Percentiles rank a stretch among this genome's conserved stretches.
Conservation (phyloP, 1,140 invertebrate genomes). For the Diorhabda elongata region DNA sequence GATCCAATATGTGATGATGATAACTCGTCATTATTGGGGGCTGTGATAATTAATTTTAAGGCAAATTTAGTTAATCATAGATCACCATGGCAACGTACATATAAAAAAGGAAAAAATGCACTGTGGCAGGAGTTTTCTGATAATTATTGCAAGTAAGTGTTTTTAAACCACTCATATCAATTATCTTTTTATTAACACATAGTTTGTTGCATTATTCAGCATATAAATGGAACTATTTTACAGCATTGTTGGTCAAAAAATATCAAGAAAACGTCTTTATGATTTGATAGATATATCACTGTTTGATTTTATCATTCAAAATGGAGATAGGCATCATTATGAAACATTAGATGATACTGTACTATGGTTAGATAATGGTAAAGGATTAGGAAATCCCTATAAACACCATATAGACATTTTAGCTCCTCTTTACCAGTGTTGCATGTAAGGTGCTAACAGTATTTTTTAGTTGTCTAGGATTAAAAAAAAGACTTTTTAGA, state of each 20-base stretch:
- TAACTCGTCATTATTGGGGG: slow-evolving; percentile 67
- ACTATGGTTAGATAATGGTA: slow-evolving; percentile 89
- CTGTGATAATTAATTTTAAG: slow-evolving; percentile 80
- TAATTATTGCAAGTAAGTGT: slow-evolving; percentile 65
- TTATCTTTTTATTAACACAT: too few relatives aligned
- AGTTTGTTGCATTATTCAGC: too few relatives aligned
- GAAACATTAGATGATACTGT: slow-evolving; percentile 75
- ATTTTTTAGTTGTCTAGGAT: slow-evolving; percentile 7
- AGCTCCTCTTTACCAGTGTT: slow-evolving; percentile 86
- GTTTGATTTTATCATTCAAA: slow-evolving; percentile 92
- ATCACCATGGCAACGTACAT: slow-evolving; percentile 88
- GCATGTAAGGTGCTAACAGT: slow-evolving; percentile 61
- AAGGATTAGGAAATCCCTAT: slow-evolving; percentile 83
- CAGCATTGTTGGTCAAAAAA: slow-evolving; percentile 52
- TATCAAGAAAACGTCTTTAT: slow-evolving; percentile 62
- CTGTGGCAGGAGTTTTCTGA: slow-evolving; percentile 71
- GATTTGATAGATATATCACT: slow-evolving; percentile 84
- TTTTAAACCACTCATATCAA: slow-evolving; percentile 41
- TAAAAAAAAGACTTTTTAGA: slow-evolving; percentile 49
- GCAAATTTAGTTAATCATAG: slow-evolving; percentile 62
- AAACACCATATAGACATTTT: slow-evolving; percentile 81
- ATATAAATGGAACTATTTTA: slow-evolving; percentile 15
- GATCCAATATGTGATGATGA: slow-evolving; percentile 62
- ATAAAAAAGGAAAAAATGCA: slow-evolving; percentile 69
- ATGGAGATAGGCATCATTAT: slow-evolving; percentile 91